A percentile compares a stretch with the other conserved stretches of the same genome.
Conservation (phyloP, 2,888 invertebrate species). For the Calameuta idolon region DNA sequence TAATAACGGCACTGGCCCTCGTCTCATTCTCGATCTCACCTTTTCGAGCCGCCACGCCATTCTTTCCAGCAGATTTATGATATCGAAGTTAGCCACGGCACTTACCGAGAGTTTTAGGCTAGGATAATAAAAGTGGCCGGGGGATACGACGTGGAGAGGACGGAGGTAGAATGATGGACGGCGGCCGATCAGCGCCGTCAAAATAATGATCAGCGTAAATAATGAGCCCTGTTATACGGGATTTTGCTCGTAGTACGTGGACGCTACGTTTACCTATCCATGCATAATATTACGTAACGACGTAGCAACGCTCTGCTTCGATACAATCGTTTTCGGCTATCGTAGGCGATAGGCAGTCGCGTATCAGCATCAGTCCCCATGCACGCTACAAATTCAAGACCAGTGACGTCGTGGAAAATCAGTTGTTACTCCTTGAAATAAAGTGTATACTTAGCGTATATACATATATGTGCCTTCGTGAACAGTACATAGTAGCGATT, state of each 20-base stretch:
- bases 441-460: not conserved
- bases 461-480: not conserved
- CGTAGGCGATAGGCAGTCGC: not conserved
- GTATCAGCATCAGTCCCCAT: not conserved
- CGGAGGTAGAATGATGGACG: conserved; percentile 57
- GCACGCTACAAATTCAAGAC: not conserved
- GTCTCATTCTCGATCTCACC: not conserved
- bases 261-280: not conserved
- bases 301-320: not conserved
- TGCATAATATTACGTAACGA: not conserved
- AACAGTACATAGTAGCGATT: not conserved
- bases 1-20: conserved; percentile 32
- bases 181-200: conserved; percentile 63
- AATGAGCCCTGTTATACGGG: conserved; percentile 53
- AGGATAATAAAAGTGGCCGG: conserved; percentile 51
- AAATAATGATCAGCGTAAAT: conserved; percentile 64
- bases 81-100: conserved; percentile 54
- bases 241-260: not conserved
- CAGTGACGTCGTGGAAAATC: not conserved
- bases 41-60: conserved; percentile 24
- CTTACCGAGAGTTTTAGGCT: conserved; percentile 55
- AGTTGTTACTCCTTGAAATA: not conserved
- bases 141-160: conserved; percentile 31
- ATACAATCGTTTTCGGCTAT: not conserved
- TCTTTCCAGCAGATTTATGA: conserved; percentile 55